Conservation (phyloP, 2,888 invertebrate genomes). For the Odontothrips loti region DNA sequence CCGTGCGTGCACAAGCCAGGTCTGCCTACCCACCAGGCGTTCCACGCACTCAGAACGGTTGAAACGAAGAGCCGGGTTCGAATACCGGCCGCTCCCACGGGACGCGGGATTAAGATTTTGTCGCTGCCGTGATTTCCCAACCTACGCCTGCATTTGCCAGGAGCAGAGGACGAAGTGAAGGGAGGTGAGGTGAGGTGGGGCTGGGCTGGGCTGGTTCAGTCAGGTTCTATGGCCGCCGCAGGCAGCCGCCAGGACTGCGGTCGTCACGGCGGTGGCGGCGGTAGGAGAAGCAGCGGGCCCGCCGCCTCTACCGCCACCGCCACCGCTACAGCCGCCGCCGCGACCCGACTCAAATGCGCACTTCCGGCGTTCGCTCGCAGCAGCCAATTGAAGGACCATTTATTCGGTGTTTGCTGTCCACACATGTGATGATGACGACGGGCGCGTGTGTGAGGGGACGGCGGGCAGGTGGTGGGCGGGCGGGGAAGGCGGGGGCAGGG, state of each 20-base stretch:
- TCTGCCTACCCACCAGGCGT: background rate
- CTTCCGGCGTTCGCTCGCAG: conserved; percentile 21
- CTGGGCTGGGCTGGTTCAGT: background rate
- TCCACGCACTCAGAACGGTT: no score
- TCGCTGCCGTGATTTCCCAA: no score
- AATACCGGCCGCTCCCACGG: no score
- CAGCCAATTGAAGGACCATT: conserved; percentile 21
- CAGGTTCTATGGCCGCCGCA: background rate
- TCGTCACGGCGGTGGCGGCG: background rate
- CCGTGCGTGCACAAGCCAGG: background rate
- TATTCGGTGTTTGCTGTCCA: conserved; percentile 8
- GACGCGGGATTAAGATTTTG: no score
- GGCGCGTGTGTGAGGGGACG: background rate
- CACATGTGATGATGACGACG: background rate
- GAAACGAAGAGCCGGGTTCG: no score
- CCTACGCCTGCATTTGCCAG: no score
- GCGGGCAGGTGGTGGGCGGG: background rate
- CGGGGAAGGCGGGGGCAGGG: background rate
- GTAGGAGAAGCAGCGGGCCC: background rate
- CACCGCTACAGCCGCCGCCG: background rate
- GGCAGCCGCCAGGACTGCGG: background rate
- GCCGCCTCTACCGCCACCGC: no score
- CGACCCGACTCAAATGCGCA: conserved; percentile 16
- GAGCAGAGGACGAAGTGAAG: background rate
- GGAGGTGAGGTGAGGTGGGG: background rate